Evolutionary conservation across 2,888 invertebrate species (phyloP), one percentile per base, ranked within the genome.

Genomic region (Pandemis heparana): DNA sequence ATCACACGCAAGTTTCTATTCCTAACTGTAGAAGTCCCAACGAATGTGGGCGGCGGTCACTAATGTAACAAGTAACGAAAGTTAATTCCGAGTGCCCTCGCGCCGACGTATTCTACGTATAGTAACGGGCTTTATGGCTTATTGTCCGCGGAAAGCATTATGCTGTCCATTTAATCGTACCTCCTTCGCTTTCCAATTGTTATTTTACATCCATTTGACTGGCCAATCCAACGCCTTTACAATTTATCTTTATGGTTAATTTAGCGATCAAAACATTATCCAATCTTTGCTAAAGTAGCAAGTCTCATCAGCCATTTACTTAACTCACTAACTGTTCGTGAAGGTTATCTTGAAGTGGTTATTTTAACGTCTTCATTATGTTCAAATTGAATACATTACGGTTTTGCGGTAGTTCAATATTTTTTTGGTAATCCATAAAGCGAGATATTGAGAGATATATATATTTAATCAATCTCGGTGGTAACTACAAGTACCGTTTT

Each of bases 121-220:
- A 80, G 82, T 82, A 80, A 79, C 81, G 78, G 56, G 81, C 81
- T 82, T 81, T 81, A 83, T 80, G 81, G 81, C 79, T 80, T 79
- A 86, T 87, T 87, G 83, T 84, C 82, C 80, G 77, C 73, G 74
- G 74, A 79, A 79, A 78, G 79, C 81, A 82, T 83, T 84, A 82
- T 79, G 78, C 79, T 82, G 81, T 81, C 81, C 78, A 80, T 81
- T 77, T 83, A 85, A 83, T 81, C 79, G 75, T 81, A 80, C 79
- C 81, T 75, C 68, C 84, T 84, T 83, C 78, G 81, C 80, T 82
- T 83, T 83, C 77, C 77, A 80, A 83, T 84, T 82, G 80, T 81
- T 81, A 79, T 78, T 75, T 65, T 51, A 64, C 71, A 68, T 67
- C 78, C 77, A 79, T 83, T 82, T 81, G 78, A 79, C 79, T 78